Base-by-base conservation (phyloP, 2,888 invertebrate species). In the Teleogryllus oceanicus region DNA sequence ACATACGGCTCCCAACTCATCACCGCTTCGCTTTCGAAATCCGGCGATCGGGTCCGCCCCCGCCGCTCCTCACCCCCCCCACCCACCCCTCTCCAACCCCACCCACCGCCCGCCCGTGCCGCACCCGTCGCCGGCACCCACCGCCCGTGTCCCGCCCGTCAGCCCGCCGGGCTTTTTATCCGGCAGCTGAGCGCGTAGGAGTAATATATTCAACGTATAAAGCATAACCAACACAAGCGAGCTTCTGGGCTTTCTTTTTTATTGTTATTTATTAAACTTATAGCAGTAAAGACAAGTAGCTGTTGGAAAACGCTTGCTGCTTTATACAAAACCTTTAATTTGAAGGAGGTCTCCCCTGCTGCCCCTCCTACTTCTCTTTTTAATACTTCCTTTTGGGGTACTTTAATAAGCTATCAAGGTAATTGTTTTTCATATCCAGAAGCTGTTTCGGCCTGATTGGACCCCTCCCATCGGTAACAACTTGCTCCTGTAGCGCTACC, bases 341-440 rank as follows among this genome's bases (percentile, higher is more conserved):
- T 62, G 62, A 62, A 62, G 62, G 62, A 62, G 62, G 62, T 62
- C 62, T 62, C 62, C n/a, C 62, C 62, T n/a, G 62, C 62, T n/a
- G 62, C 62, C 62, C 62, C 62, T 62, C 62, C 62, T 62, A 62
- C 62, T 62, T 62, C 62, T 62, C 62, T 62, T 62, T 62, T 62
- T 62, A 62, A 62, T 62, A 79, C 49, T 79, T 79, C 75, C 49
- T 49, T 20, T 75, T n/a, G 77, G 77, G 77, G 50, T 20, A 50
- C 49, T 49, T 50, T 79, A 79, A 79, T 79, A 79, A 79, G 79
- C 79, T 80, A 80, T 80, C 78, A 75, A 50, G 21, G 78, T 74
- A 75, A 80, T 78, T 78, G 74, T 74, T 80, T 78, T 78, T 75
- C 78, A 78, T 80, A 80, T 80, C 50, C 75, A 80, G 78, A 62